Evolutionary conservation across 1,140 invertebrate genomes (phyloP).

Genomic region (Saccostrea glomerata): DNA sequence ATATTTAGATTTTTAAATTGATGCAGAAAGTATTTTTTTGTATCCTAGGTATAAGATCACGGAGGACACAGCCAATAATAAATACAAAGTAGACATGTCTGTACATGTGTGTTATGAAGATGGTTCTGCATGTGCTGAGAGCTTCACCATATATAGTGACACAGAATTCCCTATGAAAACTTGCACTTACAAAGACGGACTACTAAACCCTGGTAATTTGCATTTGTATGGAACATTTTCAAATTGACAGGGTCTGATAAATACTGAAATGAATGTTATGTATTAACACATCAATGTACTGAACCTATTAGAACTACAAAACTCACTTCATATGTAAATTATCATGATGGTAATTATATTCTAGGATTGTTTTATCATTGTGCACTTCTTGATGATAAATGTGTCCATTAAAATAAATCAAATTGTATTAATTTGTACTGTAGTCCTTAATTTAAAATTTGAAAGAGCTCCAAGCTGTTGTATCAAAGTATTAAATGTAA

Average conservation of each 20-base stretch:
- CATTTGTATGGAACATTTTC: background rate
- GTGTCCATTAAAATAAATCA: background rate
- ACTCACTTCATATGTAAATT: too few species aligned
- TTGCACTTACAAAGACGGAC: conserved; percentile 29
- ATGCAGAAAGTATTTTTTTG: background rate
- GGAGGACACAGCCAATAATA: background rate
- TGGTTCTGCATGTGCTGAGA: conserved; percentile 8
- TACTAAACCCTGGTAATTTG: conserved; percentile 7
- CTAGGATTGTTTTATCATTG: too few species aligned
- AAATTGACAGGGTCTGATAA: background rate
- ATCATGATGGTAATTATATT: too few species aligned
- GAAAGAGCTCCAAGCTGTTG: too few species aligned
- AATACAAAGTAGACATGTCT: conserved; percentile 13
- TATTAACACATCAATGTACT: background rate
- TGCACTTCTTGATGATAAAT: background rate
- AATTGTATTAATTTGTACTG: background rate
- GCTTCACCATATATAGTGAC: conserved; percentile 17
- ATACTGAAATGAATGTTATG: background rate
- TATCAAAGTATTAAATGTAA: too few species aligned
- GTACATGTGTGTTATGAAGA: conserved; percentile 13
- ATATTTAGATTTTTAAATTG: background rate
- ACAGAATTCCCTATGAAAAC: conserved; percentile 33
- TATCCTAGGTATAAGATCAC: conserved; percentile 6
- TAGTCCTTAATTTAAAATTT: too few species aligned
- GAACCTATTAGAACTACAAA: too few species aligned